Base-by-base conservation (phyloP, 2,797 vertebrate genomes). In the Rhinophrynus dorsalis region DNA sequence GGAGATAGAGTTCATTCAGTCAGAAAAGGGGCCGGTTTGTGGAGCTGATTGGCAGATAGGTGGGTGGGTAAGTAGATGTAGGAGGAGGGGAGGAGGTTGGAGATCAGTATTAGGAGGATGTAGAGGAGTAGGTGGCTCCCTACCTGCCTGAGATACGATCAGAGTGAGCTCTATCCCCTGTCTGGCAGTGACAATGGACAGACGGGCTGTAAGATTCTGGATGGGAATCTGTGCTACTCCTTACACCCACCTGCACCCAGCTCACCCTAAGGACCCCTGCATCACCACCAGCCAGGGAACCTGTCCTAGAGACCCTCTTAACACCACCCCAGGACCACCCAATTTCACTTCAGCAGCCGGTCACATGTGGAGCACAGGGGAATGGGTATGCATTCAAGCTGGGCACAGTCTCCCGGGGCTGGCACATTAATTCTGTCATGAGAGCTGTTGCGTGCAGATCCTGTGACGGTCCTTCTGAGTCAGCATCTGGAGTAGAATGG, bases 41-140 rank as follows among this genome's bases (percentile, higher is more conserved):
- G 13, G 17, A 15, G 24, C 23, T 62, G 50, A 70, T 37, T 63
- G 68, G 68, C 67, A 62, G 66, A 68, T 66, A 62, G 86, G 87
- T 88, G 82, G 82, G 89, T 84, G 69, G 32, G 4, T 44, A 12
- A 62, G 6, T 18, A 6, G 13, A 42, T 12, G 18, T 3, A 47
- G 26, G 6, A 32, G 29, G 15, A n/a, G 37, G 13, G 0, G 71
- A 84, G 67, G 74, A 80, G 68, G 68, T 64, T 63, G 87, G 88
- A 80, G 81, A 87, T 83, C 61, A 29, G 2, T 35, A 7, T n/a
- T n/a, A 59, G 17, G 37, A 6, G 26, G 60, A 23, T 17, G 17
- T 20, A 29, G 20, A 37, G 40, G 37, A 30, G 40, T 35, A 29
- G 48, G n/a, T n/a, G 47, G 13, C 15, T 24, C 11, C 15, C 57